Base-by-base conservation (phyloP, 1,140 invertebrate genomes). In the Drosophila ambigua region DNA sequence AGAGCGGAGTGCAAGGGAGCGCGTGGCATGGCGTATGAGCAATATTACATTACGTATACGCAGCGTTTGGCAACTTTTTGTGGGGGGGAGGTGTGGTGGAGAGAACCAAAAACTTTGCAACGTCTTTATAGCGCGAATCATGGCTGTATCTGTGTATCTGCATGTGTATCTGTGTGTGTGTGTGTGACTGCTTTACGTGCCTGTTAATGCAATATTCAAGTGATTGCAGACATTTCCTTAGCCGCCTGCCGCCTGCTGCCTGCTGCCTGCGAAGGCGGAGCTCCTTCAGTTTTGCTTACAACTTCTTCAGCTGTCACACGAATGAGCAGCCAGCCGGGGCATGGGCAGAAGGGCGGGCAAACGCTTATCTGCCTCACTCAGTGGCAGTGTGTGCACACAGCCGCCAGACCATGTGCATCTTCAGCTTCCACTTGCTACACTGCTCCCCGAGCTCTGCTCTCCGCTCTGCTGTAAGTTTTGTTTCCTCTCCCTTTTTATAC, bases 161-260 rank as follows among this genome's bases (percentile, higher is more conserved):
- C 68, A 48, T 62, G 51, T 60, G 35, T 26, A 41, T 50, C 23
- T 45, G 16, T 50, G 35, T 67, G 45, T 74, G 51, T 62, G 51
- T 61, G 46, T 61, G 65, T 55, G 68, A 77, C 67, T 68, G 60
- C 73, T 61, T 88, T 87, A 87, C 83, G 83, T 87, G 83, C 79
- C 84, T 88, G 83, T 88, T 88, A 90, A 90, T 91, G 78, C 78
- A 90, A 90, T 91, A 91, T 90, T 91, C 89, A 90, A 91, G 89
- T 90, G 84, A 90, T 90, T 85, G 88, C 80, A 90, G 75, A 72
- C 66, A 54, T 72, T 76, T 69, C 67, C 65, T 69, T 59, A 53
- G 48, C 51, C 48, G 49, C 9, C 43, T n/a, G 50, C 35, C 26
- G 8, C 15, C 26, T 23, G 5, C 16, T 24, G 16, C 9, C 49